phyloP scores from a whole-genome alignment of 2,888 invertebrate species.

The Melangyna quadrimaculata region DNA sequence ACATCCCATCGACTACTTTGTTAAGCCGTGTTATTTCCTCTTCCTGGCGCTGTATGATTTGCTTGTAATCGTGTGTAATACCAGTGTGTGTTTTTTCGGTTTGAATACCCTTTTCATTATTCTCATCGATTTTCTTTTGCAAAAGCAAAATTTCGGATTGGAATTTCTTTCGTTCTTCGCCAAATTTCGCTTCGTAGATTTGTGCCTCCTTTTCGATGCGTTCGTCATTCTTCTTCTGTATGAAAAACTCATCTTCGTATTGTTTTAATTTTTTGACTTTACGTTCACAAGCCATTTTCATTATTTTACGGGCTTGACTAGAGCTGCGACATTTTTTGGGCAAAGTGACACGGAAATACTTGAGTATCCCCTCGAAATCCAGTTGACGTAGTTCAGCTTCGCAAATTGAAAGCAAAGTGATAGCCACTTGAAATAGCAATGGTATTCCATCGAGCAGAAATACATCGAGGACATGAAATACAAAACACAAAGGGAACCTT shows the following conservation, averaged over 20 bases:
- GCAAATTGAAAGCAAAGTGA: conserved; percentile 95
- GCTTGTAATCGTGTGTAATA: conserved; percentile 95
- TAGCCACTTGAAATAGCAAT: conserved; percentile 96
- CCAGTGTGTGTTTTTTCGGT: conserved; percentile 88
- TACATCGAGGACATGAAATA: conserved; percentile 98
- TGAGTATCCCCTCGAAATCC: conserved; percentile 98
- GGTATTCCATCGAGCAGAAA: conserved; percentile 97
- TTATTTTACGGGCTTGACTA: conserved; percentile 92
- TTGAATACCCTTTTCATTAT: conserved; percentile 87
- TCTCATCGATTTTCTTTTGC: conserved; percentile 89
- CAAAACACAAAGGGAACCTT: conserved; percentile 96
- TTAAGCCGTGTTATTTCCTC: conserved; percentile 87
- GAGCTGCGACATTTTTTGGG: conserved; percentile 98
- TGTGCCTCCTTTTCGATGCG: conserved; percentile 85
- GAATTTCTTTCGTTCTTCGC: conserved; percentile 81
- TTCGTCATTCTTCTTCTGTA: conserved; percentile 87
- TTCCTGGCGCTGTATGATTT: conserved; percentile 94
- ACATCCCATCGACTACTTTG: conserved; percentile 83
- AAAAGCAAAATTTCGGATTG: conserved; percentile 83
- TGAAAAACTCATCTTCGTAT: conserved; percentile 94
- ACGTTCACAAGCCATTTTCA: conserved; percentile 93
- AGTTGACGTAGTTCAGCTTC: conserved; percentile 94
- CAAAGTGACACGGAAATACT: conserved; percentile 97
- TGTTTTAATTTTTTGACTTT: conserved; percentile 97
- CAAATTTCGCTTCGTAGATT: conserved; percentile 86